A percentile compares a stretch with the other conserved stretches of the same genome.
These are phyloP conservation scores for Eilema caniola DNA, from an alignment of 2,888 invertebrate species.

Conservation along the genomic window DNA sequence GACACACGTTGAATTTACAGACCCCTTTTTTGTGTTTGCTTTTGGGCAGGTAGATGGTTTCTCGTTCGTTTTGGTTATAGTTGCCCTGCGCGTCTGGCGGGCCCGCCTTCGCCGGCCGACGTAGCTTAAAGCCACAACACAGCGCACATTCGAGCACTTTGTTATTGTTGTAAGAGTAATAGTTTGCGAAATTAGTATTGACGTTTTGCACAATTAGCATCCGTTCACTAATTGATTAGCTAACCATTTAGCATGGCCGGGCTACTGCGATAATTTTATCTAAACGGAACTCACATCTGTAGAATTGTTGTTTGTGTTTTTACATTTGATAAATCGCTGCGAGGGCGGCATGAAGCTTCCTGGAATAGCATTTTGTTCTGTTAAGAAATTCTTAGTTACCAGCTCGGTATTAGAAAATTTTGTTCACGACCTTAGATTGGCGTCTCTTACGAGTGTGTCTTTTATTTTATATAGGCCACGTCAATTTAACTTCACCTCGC, in stretches of 20 bases:
- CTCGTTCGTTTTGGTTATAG: background rate
- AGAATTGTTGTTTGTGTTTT: background rate
- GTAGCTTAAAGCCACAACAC: no score
- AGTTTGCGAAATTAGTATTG: slow-evolving; percentile 11
- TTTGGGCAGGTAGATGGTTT: background rate
- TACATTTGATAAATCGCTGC: background rate
- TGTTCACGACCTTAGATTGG: background rate
- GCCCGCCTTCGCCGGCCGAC: no score
- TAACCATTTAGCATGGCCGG: background rate
- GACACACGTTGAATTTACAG: background rate
- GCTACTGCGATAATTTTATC: slow-evolving; percentile 6
- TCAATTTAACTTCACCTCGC: no score
- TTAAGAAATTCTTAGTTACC: background rate
- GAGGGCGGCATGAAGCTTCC: background rate
- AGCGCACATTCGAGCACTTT: background rate
- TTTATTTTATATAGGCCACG: no score
- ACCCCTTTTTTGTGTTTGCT: background rate
- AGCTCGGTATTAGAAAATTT: background rate
- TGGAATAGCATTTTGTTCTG: background rate
- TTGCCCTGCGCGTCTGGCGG: background rate
- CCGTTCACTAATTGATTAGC: slow-evolving; percentile 8
- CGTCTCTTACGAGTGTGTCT: no score
- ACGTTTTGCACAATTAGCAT: slow-evolving; percentile 13
- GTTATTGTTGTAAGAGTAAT: slow-evolving; percentile 7
- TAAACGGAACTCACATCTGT: background rate